These are phyloP conservation scores for Cordilura impudica DNA, from an alignment of 2,888 invertebrate genomes.

Conservation along the genomic window DNA sequence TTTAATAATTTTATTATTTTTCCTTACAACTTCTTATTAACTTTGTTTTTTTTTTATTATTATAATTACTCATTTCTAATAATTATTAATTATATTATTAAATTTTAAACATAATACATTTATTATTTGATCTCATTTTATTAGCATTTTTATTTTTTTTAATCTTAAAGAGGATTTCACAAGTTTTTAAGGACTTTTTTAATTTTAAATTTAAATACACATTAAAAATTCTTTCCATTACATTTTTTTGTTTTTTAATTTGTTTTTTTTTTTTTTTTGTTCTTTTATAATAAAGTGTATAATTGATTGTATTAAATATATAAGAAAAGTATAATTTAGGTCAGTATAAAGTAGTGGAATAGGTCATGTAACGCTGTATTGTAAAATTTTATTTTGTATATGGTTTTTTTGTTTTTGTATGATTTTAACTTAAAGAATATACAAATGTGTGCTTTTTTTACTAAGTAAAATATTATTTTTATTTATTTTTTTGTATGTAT, in stretches of 20 bases:
- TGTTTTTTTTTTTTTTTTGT: neutral
- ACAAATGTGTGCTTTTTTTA: neutral
- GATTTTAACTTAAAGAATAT: neutral
- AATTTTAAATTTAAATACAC: constrained; percentile 49
- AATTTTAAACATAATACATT: constrained; percentile 57
- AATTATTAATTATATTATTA: constrained; percentile 40
- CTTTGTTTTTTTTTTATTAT: constrained; percentile 20
- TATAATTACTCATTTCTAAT: constrained; percentile 45
- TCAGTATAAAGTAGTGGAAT: constrained; percentile 20
- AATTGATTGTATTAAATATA: constrained; percentile 51
- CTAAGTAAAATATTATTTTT: neutral
- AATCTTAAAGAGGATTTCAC: constrained; percentile 47
- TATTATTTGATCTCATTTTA: constrained; percentile 35
- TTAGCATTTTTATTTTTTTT: constrained; percentile 17
- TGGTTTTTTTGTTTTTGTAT: constrained; percentile 2
- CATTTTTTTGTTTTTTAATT: constrained; percentile 11
- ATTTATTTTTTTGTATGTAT: too few species aligned
- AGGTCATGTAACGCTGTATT: constrained; percentile 30
- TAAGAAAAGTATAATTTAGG: constrained; percentile 26
- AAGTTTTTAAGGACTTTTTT: constrained; percentile 39
- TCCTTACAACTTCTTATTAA: constrained; percentile 8
- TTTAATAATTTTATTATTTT: constrained; percentile 4
- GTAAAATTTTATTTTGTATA: constrained; percentile 11
- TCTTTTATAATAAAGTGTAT: constrained; percentile 44
- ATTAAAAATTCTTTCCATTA: constrained; percentile 50